phyloP scores from a whole-genome alignment of 2,113 vertebrate genomes.

The Oryzias curvinotus region DNA sequence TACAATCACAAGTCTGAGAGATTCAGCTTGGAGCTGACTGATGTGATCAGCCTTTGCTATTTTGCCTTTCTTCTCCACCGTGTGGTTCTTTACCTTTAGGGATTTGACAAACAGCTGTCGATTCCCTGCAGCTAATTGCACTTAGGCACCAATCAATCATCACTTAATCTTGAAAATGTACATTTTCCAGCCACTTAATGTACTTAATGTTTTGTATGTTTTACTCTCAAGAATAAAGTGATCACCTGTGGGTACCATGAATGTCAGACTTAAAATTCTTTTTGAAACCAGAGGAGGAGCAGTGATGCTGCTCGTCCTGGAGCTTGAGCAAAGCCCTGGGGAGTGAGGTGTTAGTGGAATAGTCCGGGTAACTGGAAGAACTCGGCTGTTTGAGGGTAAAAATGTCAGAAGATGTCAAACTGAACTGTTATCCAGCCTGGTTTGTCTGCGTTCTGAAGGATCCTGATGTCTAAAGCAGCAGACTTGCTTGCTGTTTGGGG shows the following conservation, averaged over 20 bases:
- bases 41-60: conserved; percentile 7
- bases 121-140: conserved; percentile 50
- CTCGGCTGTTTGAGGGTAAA: neutral
- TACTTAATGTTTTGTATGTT: conserved; percentile 76
- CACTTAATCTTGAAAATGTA: conserved; percentile 66
- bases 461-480: conserved; percentile 13
- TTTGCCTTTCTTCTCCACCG: conserved; percentile 6
- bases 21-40: conserved; percentile 2
- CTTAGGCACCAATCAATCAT: conserved; percentile 55
- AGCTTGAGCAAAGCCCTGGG: conserved; percentile 3
- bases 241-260: conserved; percentile 75
- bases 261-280: conserved; percentile 75
- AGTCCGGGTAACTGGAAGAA: neutral
- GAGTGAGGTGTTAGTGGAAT: neutral
- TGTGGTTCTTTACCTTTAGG: conserved; percentile 19
- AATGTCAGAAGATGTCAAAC: neutral
- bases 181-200: conserved; percentile 73
- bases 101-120: conserved; percentile 18
- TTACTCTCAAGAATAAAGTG: conserved; percentile 77
- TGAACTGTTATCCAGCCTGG: no score
- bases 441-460: neutral
- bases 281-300: conserved; percentile 25
- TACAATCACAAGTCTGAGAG: conserved; percentile 39
- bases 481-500: conserved; percentile 24
- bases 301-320: conserved; percentile 4